Evolutionary conservation across 2,113 vertebrate genomes (phyloP).

Genomic region (Varanus komodoensis): DNA sequence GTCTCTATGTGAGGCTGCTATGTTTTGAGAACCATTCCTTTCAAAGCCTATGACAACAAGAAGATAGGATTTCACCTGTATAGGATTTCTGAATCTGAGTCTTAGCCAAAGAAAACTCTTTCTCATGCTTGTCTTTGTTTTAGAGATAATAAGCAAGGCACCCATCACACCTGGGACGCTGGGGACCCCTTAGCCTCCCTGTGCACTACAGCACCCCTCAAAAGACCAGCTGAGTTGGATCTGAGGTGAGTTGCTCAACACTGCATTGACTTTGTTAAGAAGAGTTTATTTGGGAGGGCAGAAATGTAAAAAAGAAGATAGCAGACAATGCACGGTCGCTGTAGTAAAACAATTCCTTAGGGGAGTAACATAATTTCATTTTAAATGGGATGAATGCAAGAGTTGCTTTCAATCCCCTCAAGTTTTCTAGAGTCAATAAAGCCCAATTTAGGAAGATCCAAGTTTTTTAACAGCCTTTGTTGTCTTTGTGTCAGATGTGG

Average conservation of each 20-base stretch:
- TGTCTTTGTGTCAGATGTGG: neutral
- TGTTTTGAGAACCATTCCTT: rapidly evolving
- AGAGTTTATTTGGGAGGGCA: rapidly evolving
- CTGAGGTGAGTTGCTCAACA: slow-evolving; percentile 60
- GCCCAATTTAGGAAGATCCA: neutral
- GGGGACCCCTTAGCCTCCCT: neutral
- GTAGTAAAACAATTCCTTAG: neutral
- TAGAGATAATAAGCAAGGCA: slow-evolving; percentile 16
- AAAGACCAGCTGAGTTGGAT: neutral
- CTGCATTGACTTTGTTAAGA: neutral
- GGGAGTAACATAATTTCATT: slow-evolving; percentile 14
- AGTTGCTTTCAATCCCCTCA: neutral
- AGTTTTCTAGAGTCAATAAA: neutral
- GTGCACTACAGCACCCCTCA: neutral
- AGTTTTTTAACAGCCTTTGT: neutral
- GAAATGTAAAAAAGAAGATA: neutral
- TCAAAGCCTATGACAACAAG: slow-evolving; percentile 58
- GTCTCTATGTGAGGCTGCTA: neutral
- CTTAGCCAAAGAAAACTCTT: slow-evolving; percentile 64
- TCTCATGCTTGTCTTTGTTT: slow-evolving; percentile 55
- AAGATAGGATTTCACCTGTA: slow-evolving; percentile 78
- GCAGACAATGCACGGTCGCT: rapidly evolving
- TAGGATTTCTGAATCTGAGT: slow-evolving; percentile 81
- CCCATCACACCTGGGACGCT: neutral
- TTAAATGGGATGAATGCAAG: slow-evolving; percentile 32